Percentiles rank a stretch among this genome's conserved stretches.
These are phyloP conservation scores for Thymelicus lineola DNA, from an alignment of 2,888 invertebrate species.

Conservation along the genomic window DNA sequence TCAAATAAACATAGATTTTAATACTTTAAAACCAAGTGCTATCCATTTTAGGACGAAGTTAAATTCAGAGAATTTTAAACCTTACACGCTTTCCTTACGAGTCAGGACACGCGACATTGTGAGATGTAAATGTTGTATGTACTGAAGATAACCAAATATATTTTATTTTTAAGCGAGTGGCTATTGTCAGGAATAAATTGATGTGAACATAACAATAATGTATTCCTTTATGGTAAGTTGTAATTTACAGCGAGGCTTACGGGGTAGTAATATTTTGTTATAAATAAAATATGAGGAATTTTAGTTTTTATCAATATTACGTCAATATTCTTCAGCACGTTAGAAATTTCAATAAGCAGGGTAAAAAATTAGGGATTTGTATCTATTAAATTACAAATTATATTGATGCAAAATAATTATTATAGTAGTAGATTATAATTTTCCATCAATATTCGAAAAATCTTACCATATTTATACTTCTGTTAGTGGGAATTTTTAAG, in stretches of 20 bases:
- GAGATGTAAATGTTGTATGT: neutral
- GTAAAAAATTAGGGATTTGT: no score
- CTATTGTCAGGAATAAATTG: conserved; percentile 5
- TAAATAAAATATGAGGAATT: no score
- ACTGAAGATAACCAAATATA: neutral
- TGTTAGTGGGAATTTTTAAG: no score
- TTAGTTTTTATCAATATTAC: no score
- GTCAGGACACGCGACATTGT: neutral
- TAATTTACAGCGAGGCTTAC: neutral
- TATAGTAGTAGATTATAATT: no score
- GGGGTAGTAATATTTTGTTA: no score
- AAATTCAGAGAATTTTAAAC: neutral
- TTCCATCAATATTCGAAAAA: no score
- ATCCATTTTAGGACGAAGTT: neutral
- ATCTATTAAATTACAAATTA: no score
- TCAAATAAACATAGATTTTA: neutral
- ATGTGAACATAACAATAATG: neutral
- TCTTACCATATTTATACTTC: no score
- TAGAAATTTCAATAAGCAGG: no score
- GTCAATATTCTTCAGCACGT: no score
- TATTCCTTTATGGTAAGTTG: neutral
- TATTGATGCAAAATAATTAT: no score
- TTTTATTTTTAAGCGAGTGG: neutral
- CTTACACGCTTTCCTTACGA: neutral
- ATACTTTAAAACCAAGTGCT: neutral